Conservation (phyloP, 2,113 vertebrate genomes). For the Orientallactaga bullata region DNA sequence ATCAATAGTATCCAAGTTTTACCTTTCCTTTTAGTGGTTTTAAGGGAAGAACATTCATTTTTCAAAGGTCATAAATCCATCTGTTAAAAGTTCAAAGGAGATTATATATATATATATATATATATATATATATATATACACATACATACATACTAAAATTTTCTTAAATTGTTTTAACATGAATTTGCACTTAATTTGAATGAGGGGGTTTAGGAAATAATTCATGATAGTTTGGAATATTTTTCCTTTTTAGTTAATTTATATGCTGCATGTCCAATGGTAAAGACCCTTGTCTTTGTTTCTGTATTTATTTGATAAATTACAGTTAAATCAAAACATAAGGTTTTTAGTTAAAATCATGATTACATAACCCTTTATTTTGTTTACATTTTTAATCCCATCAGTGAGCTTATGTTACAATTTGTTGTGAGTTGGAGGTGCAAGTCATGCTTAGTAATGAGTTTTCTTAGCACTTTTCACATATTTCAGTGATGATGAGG, state of each 20-base stretch:
- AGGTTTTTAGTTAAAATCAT: conserved; percentile 35
- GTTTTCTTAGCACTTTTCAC: neutral
- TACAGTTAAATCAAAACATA: neutral
- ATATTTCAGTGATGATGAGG: neutral
- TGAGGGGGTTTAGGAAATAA: neutral
- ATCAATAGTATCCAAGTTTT: neutral
- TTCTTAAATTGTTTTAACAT: neutral
- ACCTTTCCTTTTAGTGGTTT: neutral
- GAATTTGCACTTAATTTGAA: conserved; percentile 41
- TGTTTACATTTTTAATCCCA: neutral
- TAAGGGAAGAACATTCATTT: neutral
- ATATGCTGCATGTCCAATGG: neutral
- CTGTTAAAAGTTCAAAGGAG: neutral
- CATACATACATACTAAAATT: conserved; percentile 33
- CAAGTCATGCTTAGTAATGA: neutral
- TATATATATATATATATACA: no score
- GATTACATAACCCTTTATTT: neutral
- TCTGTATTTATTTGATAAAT: neutral
- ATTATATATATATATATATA: no score
- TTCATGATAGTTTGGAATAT: neutral
- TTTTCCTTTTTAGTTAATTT: neutral
- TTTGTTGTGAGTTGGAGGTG: neutral
- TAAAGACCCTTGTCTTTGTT: neutral
- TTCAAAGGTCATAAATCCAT: conserved; percentile 19
- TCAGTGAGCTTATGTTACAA: neutral